Conservation (phyloP, 2,888 invertebrate species). For the Lepidonotus clava region DNA sequence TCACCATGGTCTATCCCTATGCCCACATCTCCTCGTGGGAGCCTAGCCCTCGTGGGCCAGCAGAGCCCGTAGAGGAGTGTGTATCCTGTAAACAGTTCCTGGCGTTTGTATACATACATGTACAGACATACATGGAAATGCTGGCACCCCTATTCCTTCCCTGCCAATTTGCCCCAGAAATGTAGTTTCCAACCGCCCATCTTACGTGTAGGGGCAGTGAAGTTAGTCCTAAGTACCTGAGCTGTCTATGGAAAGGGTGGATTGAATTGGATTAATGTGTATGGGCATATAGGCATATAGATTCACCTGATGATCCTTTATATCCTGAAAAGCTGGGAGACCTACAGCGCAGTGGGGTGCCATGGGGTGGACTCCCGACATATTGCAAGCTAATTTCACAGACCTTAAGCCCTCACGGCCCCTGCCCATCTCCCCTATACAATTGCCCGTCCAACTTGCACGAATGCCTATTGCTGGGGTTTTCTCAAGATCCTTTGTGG, state of each 20-base stretch:
- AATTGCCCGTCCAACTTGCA: neutral
- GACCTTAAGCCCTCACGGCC: neutral
- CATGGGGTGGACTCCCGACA: neutral
- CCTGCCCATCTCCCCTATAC: neutral
- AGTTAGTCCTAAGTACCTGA: no score
- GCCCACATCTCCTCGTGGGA: neutral
- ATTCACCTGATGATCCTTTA: neutral
- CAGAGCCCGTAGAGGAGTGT: neutral
- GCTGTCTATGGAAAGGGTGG: no score
- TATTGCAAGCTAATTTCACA: slow-evolving; percentile 32
- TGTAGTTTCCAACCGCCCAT: neutral
- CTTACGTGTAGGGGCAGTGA: no score
- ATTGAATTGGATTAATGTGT: no score
- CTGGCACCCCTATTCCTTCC: neutral
- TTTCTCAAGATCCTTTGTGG: neutral
- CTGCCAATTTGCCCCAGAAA: neutral
- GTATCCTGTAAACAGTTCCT: neutral
- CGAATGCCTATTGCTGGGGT: neutral
- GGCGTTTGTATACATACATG: slow-evolving; percentile 13
- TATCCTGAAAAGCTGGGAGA: neutral
- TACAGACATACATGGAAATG: neutral
- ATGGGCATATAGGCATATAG: neutral
- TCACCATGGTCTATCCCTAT: neutral
- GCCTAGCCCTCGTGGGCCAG: neutral
- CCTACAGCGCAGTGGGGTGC: slow-evolving; percentile 11